Evolutionary conservation across 2,797 vertebrate genomes (phyloP), one percentile per base, ranked within the genome.

Genomic region (Neostethus bicornis): DNA sequence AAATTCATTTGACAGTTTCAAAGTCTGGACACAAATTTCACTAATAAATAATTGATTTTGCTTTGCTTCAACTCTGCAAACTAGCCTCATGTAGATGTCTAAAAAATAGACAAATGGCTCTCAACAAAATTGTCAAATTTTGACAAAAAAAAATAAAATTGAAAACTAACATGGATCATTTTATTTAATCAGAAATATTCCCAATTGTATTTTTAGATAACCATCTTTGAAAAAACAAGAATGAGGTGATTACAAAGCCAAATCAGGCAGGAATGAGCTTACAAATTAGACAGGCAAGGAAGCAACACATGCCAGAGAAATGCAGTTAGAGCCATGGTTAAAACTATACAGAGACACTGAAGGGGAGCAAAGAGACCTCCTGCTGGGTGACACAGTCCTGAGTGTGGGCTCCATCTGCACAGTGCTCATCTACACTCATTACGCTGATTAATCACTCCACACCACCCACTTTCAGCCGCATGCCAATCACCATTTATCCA

Each of bases 371-470:
- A 81, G 57, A 61, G 77, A 82, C 75, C 47, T 61, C 87, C 84
- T 74, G 81, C 83, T 86, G 87, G 51, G 78, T 79, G 76, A 80
- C 82, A 87, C 72, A 80, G 84, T 81, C 80, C 83, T 79, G 71
- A 84, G 80, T 81, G 74, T 80, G 79, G 73, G 77, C 83, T 87
- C 82, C 88, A 86, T 91, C 84, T 88, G 83, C 79, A 79, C 79
- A 64, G 66, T 48, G 72, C 84, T 87, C 85, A 87, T 88, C 85
- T 84, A 80, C 76, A 79, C 85, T 86, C 81, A 85, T 86, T 86
- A 85, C 66, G 61, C 79, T 89, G 84, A 91, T 88, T 89, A 89
- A 89, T 90, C 81, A 82, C 78, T 82, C 73, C 68, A 81, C 79
- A 85, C 85, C 80, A 83, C 86, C 87, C 84, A 83, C 84, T 84